A percentile compares a stretch with the other conserved stretches of the same genome.
These are phyloP conservation scores for Melanophora roralis DNA, from an alignment of 2,888 invertebrate genomes.

Conservation along the genomic window DNA sequence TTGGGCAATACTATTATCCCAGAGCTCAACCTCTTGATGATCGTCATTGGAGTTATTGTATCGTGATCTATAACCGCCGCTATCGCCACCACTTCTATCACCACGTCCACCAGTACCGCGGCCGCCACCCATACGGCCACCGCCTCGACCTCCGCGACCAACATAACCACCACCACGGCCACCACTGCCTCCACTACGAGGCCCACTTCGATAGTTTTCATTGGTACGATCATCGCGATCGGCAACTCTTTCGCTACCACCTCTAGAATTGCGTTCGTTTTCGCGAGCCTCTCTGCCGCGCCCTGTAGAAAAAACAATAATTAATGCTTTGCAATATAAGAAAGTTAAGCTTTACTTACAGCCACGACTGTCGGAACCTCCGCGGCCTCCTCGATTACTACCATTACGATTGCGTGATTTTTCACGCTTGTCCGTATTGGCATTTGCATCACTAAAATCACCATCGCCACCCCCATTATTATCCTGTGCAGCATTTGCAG, in stretches of 20 bases:
- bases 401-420: conserved; percentile 76
- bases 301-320: conserved; percentile 73
- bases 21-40: conserved; percentile 79
- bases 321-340: neutral
- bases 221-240: conserved; percentile 64
- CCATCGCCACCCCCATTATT: conserved; percentile 77
- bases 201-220: conserved; percentile 66
- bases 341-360: conserved; percentile 71
- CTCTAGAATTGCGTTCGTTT: conserved; percentile 80
- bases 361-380: conserved; percentile 79
- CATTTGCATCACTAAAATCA: conserved; percentile 75
- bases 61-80: conserved; percentile 69
- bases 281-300: conserved; percentile 82
- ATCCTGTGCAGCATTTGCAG: conserved; percentile 80
- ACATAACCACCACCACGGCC: conserved; percentile 78
- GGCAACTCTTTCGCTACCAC: conserved; percentile 69
- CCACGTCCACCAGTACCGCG: conserved; percentile 79
- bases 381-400: conserved; percentile 75
- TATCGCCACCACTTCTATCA: conserved; percentile 77
- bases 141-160: conserved; percentile 77
- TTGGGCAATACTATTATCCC: conserved; percentile 79
- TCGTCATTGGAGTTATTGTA: conserved; percentile 74
- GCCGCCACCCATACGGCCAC: conserved; percentile 77
- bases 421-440: conserved; percentile 75
- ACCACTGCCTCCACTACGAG: conserved; percentile 70